Evolutionary conservation across 2,113 vertebrate genomes (phyloP), one percentile per base, ranked within the genome.

Genomic region (Tragelaphus strepsiceros): DNA sequence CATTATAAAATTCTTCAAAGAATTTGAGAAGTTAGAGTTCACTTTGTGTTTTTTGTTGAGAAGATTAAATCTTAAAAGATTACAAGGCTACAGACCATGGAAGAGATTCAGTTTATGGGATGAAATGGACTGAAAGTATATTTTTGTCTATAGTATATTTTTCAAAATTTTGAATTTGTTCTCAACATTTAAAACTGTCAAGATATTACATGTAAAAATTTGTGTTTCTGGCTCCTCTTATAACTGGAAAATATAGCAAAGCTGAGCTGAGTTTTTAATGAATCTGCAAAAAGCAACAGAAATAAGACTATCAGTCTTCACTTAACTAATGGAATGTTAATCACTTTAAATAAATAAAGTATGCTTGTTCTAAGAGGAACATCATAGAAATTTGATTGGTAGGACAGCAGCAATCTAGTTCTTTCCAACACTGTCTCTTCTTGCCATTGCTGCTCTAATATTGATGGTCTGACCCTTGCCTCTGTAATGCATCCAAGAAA

Each of bases 171-270:
- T 32, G 15, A 87, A 54, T 58, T 93, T 24, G 3, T 59, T 91
- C 30, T 84, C 32, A 61, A 21, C 16, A 87, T 94, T 95, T 93
- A 85, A 89, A 97, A 61, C 39, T 59, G 87, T 59, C 62, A 93
- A 43, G 39, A 49, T 77, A 74, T 49, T 94, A 94, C 46, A 58
- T 4, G 10, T 46, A 81, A 92, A 90, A 94, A 43, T 56, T 3
- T 90, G 13, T 51, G 62, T 82, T 96, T 97, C 21, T 91, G 54
- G 26, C n/a, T 95, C 87, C 64, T 96, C 15, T 93, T 85, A 71
- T 21, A 97, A 43, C n/a, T 77, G 19, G 74, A 96, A 95, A 12
- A 59, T 39, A 19, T 80, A 39, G 3, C n/a, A 97, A 59, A 58
- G 64, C 35, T 84, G 46, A 17, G 13, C 22, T 62, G 62, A 62